Evolutionary conservation across 2,888 invertebrate genomes (phyloP), one percentile per base, ranked within the genome.

Genomic region (Lasioglossum marginatum): DNA sequence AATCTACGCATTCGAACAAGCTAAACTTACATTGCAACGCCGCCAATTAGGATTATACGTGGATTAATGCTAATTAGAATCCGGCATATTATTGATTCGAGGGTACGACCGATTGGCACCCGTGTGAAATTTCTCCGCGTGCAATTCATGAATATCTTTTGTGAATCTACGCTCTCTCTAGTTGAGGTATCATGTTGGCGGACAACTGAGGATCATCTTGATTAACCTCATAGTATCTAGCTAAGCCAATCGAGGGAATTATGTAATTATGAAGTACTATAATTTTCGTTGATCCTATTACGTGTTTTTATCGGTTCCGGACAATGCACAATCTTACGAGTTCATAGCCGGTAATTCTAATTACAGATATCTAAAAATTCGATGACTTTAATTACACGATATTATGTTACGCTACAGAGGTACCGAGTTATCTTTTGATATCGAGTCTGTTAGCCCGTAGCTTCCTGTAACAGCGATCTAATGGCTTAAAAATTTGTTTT

Each of bases 151-250:
- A 34, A 72, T 43, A 68, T 37, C 45, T 43, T 72, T 63, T 40
- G 48, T 31, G 72, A 77, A 66, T 81, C 31, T 16, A 23, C 16
- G 4, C 68, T 37, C 43, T 71, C 72, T 72, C 63, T 63, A 31
- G 34, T 52, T 34, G 57, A 27, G 63, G n/a, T n/a, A 27, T 70
- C 70, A 70, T 40, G 31, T 73, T 57, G 73, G 74, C 37, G 71
- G 60, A 70, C 45, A 74, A 78, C 71, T 52, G 81, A 83, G 79
- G 79, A 87, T 85, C 83, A 57, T 72, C 72, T 87, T 83, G 79
- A 83, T 79, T 78, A 74, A 85, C 40, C 66, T 52, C 31, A 60
- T 31, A 45, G 27, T 48, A 66, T 63, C 73, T 68, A 16, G 45
- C 71, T 63, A 45, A 34, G 19, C 70, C 52, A 27, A 60, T 63